phyloP scores from a whole-genome alignment of 2,888 invertebrate genomes.

The Thelaira solivaga region DNA sequence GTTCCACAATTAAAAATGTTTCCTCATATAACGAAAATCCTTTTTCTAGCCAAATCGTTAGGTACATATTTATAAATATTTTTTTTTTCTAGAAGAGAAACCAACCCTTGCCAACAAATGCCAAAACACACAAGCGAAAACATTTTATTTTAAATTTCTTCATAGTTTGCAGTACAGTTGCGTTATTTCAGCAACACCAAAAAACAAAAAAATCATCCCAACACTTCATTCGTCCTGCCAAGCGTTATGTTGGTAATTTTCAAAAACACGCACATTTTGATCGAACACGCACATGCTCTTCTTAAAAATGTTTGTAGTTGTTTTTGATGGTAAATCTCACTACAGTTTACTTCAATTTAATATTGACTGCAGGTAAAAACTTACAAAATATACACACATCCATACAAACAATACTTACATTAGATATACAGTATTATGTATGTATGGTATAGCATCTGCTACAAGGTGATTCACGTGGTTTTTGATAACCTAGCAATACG shows the following conservation, averaged over 20 bases:
- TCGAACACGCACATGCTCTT: not conserved
- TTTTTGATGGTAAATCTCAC: not conserved
- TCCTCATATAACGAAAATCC: too few species aligned
- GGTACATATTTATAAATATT: too few species aligned
- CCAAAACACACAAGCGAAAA: constrained; percentile 20
- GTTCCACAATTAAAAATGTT: too few species aligned
- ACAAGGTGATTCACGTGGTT: constrained; percentile 69
- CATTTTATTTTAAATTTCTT: constrained; percentile 4
- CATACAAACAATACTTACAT: not conserved
- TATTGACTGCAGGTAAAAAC: constrained; percentile 8
- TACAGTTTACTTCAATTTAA: not conserved
- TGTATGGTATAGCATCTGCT: constrained; percentile 72
- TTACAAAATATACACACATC: not conserved
- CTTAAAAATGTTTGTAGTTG: not conserved
- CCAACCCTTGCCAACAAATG: constrained; percentile 21
- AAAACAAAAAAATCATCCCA: not conserved
- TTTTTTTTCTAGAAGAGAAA: not conserved
- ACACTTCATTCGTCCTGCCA: constrained; percentile 49
- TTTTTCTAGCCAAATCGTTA: too few species aligned
- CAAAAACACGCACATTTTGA: constrained; percentile 1
- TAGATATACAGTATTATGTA: constrained; percentile 10
- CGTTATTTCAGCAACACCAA: constrained; percentile 23
- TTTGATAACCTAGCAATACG: not conserved
- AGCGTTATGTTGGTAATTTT: not conserved
- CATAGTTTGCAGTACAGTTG: constrained; percentile 46